Base-by-base conservation (phyloP, 1,140 invertebrate genomes). In the Diorhabda sublineata region DNA sequence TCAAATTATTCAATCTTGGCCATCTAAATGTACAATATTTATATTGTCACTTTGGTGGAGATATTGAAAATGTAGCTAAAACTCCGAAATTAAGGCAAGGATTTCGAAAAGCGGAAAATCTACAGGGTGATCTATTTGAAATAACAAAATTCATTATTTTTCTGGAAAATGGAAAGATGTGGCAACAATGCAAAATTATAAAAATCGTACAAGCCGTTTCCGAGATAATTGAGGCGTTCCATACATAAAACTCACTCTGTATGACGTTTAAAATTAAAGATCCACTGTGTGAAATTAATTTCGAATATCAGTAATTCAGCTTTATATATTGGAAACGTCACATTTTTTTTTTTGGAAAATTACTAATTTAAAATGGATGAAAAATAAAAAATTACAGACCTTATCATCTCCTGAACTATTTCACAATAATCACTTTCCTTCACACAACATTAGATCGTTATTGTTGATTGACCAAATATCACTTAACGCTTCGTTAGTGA, bases 341-440 rank as follows among this genome's bases (percentile, higher is more conserved):
- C 45, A 2, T 52, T 52, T 52, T 52, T 52, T 52, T 52, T 52
- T 52, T 52, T 52, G n/a, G 6, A n/a, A 3, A 6, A 3, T n/a
- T 52, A 52, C 2, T 52, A 52, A 52, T 8, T 8, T n/a, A 52
- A 52, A 52, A 52, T 3, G n/a, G n/a, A n/a, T 52, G 6, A 52
- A n/a, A 52, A 52, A 26, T 52, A 52, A 52, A 52, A 52, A 52
- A 52, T 52, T 52, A 52, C 47, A 52, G 47, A 52, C 47, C 47
- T 52, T 52, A 8, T 4, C 6, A 52, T n/a, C n/a, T 6, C 47
- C n/a, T 52, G 6, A 52, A 52, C 47, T 52, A n/a, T 3, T n/a
- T 52, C 47, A 52, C 47, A 6, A 52, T 3, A 8, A 52, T 52
- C 47, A 52, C 47, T 52, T 52, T 8, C 26, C 26, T 52, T 52